Evolutionary conservation across 2,888 invertebrate species (phyloP), one percentile per base, ranked within the genome.

Genomic region (Ceramica pisi): DNA sequence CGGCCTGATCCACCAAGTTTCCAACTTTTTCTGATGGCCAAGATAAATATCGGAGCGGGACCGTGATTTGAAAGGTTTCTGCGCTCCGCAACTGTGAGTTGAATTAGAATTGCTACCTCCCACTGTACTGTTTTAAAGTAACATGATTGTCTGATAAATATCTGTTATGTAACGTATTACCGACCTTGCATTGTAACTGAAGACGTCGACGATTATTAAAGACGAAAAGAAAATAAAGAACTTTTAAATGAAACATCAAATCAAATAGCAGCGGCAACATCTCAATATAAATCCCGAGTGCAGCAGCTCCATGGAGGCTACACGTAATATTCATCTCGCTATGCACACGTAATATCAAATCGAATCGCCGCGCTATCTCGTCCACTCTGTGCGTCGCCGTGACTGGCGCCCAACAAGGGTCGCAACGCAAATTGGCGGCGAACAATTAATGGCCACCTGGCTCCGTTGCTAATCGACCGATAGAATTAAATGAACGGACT

Each of bases 401-500:
- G 81, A 87, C 88, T 90, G 91, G 90, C 91, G 91, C 89, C 92
- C 91, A 88, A 90, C 90, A 82, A 87, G 91, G 91, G 89, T 88
- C 88, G 84, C 86, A 79, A 88, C 90, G 89, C 92, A 94, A 94
- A 94, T 95, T 94, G 94, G 90, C 90, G 89, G 88, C 86, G 88
- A 90, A 93, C 94, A 95, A 95, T 96, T 95, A 95, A 93, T 94
- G 93, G 92, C 87, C 91, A 93, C 92, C 94, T 94, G 92, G 91
- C 90, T 91, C 92, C 89, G 89, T 92, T 92, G 92, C 93, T 95
- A 95, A 96, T 96, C 95, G 95, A 95, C 93, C 95, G 95, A 95
- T 95, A 94, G 94, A 94, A 95, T 96, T 95, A 95, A 95, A 95
- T 94, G 95, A 95, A 95, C 95, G 94, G 94, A 92, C 93, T 92